Conservation (phyloP, 1,140 invertebrate species). For the Lordiphosa stackelbergi region DNA sequence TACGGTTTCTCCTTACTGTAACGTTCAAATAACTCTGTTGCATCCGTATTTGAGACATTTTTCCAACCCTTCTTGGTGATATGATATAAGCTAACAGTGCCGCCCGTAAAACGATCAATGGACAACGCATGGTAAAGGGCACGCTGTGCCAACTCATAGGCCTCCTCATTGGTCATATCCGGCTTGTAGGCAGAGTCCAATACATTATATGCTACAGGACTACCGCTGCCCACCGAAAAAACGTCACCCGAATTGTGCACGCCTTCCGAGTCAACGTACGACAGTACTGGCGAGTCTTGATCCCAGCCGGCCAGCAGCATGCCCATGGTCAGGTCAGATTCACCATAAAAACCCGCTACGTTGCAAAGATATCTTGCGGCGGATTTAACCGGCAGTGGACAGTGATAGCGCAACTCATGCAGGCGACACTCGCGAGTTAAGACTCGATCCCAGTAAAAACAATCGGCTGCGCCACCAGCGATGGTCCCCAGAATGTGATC, state of each 20-base stretch:
- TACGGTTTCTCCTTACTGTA: too few species aligned
- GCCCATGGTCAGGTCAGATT: constrained; percentile 88
- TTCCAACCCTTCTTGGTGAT: neutral
- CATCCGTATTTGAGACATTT: constrained; percentile 7
- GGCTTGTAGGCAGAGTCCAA: constrained; percentile 91
- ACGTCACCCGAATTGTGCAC: constrained; percentile 91
- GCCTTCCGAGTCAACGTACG: constrained; percentile 97
- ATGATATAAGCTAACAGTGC: constrained; percentile 6
- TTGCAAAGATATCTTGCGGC: constrained; percentile 98
- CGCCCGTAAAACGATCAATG: constrained; percentile 76
- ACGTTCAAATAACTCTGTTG: too few species aligned
- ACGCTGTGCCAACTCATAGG: constrained; percentile 91
- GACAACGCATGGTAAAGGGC: constrained; percentile 98
- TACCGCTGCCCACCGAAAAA: constrained; percentile 97
- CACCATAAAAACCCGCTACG: constrained; percentile 97
- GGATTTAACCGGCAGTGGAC: constrained; percentile 90
- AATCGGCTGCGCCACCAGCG: constrained; percentile 92
- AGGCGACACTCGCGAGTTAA: constrained; percentile 95
- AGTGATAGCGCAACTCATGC: constrained; percentile 93
- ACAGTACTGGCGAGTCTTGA: constrained; percentile 95
- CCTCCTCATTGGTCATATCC: constrained; percentile 93
- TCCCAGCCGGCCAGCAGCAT: constrained; percentile 99
- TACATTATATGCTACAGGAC: constrained; percentile 95
- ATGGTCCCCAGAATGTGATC: constrained; percentile 83
- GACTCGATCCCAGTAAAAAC: constrained; percentile 97